phyloP scores from a whole-genome alignment of 2,888 invertebrate species.

The Drosophila meridiana region DNA sequence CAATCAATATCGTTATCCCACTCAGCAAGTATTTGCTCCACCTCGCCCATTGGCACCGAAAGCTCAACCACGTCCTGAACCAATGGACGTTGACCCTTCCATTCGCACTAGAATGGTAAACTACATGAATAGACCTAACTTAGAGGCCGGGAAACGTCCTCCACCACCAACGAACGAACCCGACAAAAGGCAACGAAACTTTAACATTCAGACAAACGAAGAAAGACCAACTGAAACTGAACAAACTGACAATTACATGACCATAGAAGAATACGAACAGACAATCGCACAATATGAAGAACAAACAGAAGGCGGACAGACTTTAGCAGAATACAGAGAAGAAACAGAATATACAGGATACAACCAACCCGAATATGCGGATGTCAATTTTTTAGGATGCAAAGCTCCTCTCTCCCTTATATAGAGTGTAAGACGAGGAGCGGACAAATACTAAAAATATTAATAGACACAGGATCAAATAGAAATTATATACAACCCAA shows the following conservation, averaged over 20 bases:
- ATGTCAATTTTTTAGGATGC: neutral
- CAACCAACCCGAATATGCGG: neutral
- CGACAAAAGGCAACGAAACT: neutral
- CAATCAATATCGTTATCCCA: too few relatives aligned
- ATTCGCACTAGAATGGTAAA: neutral
- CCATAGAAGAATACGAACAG: neutral
- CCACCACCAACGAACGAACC: neutral
- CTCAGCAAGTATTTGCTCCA: too few relatives aligned
- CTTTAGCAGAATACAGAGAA: neutral
- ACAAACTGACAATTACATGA: neutral
- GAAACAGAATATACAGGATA: neutral
- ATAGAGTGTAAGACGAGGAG: neutral
- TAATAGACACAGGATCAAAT: constrained; percentile 4
- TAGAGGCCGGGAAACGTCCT: neutral
- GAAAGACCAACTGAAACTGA: neutral
- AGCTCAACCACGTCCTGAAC: too few relatives aligned
- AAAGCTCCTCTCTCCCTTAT: neutral
- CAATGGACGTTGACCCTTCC: neutral
- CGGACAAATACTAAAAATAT: neutral
- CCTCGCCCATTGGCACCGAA: too few relatives aligned
- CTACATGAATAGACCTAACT: neutral
- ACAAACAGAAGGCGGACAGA: neutral
- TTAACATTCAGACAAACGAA: neutral
- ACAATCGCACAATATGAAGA: neutral
- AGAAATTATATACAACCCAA: neutral